A percentile compares a stretch with the other conserved stretches of the same genome.
Conservation (phyloP, 2,113 vertebrate genomes). For the Chiloscyllium plagiosum region DNA sequence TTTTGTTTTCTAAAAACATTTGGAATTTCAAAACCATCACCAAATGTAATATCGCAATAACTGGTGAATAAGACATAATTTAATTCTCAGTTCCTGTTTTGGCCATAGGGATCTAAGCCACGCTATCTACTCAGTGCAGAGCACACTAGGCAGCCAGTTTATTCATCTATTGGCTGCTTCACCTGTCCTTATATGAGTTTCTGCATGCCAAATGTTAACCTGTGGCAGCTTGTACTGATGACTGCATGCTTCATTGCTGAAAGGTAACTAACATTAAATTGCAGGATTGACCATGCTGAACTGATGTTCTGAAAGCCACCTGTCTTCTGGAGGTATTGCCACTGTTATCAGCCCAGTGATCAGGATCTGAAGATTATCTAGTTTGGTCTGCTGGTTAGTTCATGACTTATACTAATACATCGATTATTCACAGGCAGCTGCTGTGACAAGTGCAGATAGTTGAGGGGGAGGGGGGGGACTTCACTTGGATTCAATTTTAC, state of each 20-base stretch:
- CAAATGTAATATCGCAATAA: neutral
- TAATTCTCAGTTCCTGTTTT: neutral
- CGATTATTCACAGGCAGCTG: neutral
- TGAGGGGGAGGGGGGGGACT: neutral
- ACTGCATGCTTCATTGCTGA: neutral
- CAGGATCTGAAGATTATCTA: neutral
- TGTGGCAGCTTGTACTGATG: neutral
- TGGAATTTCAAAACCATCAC: neutral
- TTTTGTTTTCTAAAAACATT: neutral
- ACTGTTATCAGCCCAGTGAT: neutral
- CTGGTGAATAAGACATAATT: neutral
- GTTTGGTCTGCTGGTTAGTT: neutral
- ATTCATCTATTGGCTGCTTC: neutral
- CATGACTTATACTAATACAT: neutral
- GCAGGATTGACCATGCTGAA: neutral
- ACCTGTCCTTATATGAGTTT: neutral
- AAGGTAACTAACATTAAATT: neutral
- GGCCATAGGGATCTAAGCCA: neutral
- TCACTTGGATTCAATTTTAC: neutral
- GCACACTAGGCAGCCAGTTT: neutral
- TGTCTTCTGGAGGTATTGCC: neutral
- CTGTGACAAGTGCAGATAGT: neutral
- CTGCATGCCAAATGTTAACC: neutral
- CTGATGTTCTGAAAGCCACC: neutral
- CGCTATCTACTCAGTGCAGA: neutral